Base-by-base conservation (phyloP, 2,888 invertebrate genomes). In the Abrostola tripartita region DNA sequence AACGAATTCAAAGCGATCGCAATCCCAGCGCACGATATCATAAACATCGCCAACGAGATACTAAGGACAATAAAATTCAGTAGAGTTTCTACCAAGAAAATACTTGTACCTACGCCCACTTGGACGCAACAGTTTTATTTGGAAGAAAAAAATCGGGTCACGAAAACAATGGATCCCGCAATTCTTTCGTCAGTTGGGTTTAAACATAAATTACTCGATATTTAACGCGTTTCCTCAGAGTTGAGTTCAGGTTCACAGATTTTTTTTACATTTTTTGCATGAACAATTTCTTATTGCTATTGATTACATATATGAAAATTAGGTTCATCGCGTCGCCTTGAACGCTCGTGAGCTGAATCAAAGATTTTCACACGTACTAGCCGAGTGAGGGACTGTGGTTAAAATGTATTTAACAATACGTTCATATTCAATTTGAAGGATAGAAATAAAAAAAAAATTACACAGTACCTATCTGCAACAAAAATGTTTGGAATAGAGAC, bases 111-210 rank as follows among this genome's bases (percentile, higher is more conserved):
- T 24, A 65, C 60, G 61, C 37, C n/a, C n/a, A 64, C 61, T 50
- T 78, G 73, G 72, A 74, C 69, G 80, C 77, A 81, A 84, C 81
- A 79, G 78, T 78, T 80, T 78, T 76, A 79, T 78, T 80, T 72
- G 57, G 62, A 57, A 61, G 52, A 62, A 70, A 57, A 68, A 79
- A 76, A 79, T 65, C 71, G 73, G 74, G 72, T 75, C 74, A 68
- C 37, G 62, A 70, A 76, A 82, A 84, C 79, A 79, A 80, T 72
- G 52, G 60, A 60, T 52, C 66, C 68, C 57, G 52, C 68, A 74
- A 55, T 71, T 72, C 69, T 66, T 68, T 38, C 69, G 65, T 63
- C 54, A 59, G 65, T 57, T 64, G 54, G 53, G 52, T 74, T 73
- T 73, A 59, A 74, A 74, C 65, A 68, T 73, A 69, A 75, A 72